A percentile compares a stretch with the other conserved stretches of the same genome.
Evolutionary conservation across 2,113 vertebrate genomes (phyloP).

Genomic region (Rattus rattus): DNA sequence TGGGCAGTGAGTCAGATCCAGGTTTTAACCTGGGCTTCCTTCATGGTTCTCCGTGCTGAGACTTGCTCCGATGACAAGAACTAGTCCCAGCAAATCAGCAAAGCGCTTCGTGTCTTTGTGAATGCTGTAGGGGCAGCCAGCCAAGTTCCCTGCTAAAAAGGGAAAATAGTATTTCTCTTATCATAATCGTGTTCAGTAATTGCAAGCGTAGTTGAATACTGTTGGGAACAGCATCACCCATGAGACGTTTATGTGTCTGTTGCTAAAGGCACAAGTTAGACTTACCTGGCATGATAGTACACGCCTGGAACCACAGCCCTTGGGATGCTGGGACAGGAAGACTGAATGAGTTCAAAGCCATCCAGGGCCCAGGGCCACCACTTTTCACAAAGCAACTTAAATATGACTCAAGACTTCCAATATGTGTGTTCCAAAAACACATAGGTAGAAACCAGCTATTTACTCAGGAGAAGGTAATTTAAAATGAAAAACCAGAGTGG

Average conservation of each 20-base stretch:
- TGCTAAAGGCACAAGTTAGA: neutral
- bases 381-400: neutral
- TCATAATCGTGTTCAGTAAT: neutral
- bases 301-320: neutral
- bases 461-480: neutral
- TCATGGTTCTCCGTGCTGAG: neutral
- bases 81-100: neutral
- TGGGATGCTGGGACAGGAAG: no score
- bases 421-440: neutral
- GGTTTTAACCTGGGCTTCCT: constrained; percentile 21
- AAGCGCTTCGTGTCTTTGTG: neutral
- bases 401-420: neutral
- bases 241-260: neutral
- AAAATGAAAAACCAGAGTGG: neutral
- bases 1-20: neutral
- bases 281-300: neutral
- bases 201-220: neutral
- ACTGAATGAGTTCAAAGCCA: neutral
- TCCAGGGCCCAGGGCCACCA: neutral
- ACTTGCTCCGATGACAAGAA: neutral
- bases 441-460: neutral
- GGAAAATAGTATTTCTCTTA: neutral
- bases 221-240: neutral
- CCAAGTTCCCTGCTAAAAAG: neutral
- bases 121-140: neutral